phyloP scores from a whole-genome alignment of 2,113 vertebrate genomes.

The Tragelaphus scriptus region DNA sequence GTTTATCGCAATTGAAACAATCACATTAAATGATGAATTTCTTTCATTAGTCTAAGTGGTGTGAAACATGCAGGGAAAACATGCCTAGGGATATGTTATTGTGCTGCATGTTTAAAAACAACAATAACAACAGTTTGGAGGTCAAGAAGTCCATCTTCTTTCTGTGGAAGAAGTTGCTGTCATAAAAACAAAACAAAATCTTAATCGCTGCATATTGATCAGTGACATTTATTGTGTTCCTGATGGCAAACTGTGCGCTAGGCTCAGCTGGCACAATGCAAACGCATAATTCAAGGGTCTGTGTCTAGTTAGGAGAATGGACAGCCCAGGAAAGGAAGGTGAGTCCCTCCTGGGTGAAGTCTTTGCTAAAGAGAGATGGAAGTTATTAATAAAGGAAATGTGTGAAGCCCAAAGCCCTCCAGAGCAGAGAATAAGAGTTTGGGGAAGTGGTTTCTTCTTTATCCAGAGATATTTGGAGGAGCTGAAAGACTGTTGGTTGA shows the following conservation, averaged over 20 bases:
- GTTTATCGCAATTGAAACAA: neutral
- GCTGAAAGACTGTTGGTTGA: neutral
- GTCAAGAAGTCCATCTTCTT: neutral
- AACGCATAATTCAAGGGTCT: neutral
- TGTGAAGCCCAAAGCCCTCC: neutral
- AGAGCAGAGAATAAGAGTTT: neutral
- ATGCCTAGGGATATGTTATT: neutral
- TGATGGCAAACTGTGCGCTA: neutral
- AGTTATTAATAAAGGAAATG: neutral
- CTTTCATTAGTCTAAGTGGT: conserved; percentile 15
- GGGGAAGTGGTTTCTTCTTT: neutral
- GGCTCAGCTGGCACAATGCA: accelerated
- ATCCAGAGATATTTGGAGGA: neutral
- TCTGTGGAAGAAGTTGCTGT: neutral
- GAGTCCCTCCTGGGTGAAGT: neutral
- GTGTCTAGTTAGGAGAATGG: neutral
- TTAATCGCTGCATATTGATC: neutral
- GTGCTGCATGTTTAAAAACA: neutral
- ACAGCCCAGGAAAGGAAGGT: neutral
- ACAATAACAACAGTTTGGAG: neutral
- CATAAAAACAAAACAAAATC: neutral
- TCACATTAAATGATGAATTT: neutral
- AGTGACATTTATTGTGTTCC: neutral
- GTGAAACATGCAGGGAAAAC: neutral
- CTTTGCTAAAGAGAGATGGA: neutral